Percentiles rank a stretch among this genome's conserved stretches.
Evolutionary conservation across 1,140 invertebrate genomes (phyloP).

Genomic region (Fopius arisanus): DNA sequence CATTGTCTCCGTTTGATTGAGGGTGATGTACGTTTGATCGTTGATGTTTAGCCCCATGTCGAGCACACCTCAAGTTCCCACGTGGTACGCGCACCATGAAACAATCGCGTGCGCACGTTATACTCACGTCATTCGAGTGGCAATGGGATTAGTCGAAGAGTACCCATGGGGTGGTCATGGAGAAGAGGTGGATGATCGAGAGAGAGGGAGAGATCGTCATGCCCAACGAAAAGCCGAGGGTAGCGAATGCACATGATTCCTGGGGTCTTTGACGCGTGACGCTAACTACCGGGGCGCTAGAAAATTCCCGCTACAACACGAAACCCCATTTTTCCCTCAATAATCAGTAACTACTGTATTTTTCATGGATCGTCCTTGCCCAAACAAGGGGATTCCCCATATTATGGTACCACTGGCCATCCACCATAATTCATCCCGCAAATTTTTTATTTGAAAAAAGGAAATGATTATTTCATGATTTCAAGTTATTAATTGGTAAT

Average conservation of each 20-base stretch:
- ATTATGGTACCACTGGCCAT: too few relatives aligned
- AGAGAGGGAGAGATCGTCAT: constrained; percentile 28
- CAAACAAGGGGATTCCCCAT: too few relatives aligned
- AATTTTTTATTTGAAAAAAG: too few relatives aligned
- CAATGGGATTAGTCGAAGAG: constrained; percentile 55
- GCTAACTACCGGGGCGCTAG: constrained; percentile 56
- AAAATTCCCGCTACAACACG: neutral
- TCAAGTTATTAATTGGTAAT: neutral
- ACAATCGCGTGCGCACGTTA: constrained; percentile 52
- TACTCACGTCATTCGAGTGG: constrained; percentile 51
- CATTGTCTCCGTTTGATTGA: constrained; percentile 8
- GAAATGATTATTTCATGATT: too few relatives aligned
- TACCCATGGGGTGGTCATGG: constrained; percentile 16
- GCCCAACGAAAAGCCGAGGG: constrained; percentile 1
- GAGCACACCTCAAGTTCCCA: constrained; percentile 59
- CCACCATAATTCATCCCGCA: too few relatives aligned
- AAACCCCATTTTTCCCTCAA: constrained; percentile 47
- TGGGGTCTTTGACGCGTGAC: constrained; percentile 57
- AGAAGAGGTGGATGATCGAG: constrained; percentile 35
- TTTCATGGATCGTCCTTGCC: too few relatives aligned
- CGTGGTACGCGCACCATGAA: constrained; percentile 38
- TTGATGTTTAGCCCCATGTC: constrained; percentile 57
- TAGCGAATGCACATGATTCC: constrained; percentile 55
- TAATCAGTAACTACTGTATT: neutral
- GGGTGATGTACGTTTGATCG: constrained; percentile 48